Evolutionary conservation across 2,888 invertebrate genomes (phyloP).

Genomic region (Chromoteleia sp.): DNA sequence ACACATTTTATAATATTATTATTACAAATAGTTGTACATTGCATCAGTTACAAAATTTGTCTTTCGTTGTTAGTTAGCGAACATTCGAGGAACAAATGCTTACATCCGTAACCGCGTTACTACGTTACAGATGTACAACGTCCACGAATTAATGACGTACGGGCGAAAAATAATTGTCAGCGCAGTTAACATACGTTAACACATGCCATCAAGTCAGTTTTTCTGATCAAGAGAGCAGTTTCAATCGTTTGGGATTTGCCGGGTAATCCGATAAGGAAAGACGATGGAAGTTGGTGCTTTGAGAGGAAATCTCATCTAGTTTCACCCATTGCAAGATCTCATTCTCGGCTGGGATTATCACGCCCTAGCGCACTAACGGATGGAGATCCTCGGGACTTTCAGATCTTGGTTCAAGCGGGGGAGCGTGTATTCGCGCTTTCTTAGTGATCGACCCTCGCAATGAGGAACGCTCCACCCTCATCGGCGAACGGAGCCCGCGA

Average conservation of each 20-base stretch:
- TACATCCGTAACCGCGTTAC: too few species aligned
- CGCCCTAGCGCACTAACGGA: constrained; percentile 80
- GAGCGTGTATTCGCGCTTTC: constrained; percentile 51
- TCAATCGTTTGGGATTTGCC: constrained; percentile 78
- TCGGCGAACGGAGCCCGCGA: constrained; percentile 59
- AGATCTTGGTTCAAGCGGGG: constrained; percentile 54
- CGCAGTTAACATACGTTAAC: constrained; percentile 64
- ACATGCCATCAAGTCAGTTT: constrained; percentile 63
- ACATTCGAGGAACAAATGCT: too few species aligned
- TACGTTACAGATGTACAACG: too few species aligned
- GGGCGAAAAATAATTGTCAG: constrained; percentile 65
- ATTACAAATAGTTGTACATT: too few species aligned
- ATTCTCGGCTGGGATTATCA: constrained; percentile 81
- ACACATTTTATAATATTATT: too few species aligned
- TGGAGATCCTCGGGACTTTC: constrained; percentile 73
- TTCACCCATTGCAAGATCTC: constrained; percentile 76
- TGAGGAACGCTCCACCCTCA: constrained; percentile 63
- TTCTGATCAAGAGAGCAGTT: constrained; percentile 73
- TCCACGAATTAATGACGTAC: too few species aligned
- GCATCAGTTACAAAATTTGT: too few species aligned
- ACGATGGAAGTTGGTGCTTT: constrained; percentile 76
- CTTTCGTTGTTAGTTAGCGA: too few species aligned
- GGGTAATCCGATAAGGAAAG: constrained; percentile 80
- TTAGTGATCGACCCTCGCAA: constrained; percentile 50
- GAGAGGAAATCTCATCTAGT: constrained; percentile 79